Conservation (phyloP, 2,888 invertebrate species). For the Cataglyphis livida region DNA sequence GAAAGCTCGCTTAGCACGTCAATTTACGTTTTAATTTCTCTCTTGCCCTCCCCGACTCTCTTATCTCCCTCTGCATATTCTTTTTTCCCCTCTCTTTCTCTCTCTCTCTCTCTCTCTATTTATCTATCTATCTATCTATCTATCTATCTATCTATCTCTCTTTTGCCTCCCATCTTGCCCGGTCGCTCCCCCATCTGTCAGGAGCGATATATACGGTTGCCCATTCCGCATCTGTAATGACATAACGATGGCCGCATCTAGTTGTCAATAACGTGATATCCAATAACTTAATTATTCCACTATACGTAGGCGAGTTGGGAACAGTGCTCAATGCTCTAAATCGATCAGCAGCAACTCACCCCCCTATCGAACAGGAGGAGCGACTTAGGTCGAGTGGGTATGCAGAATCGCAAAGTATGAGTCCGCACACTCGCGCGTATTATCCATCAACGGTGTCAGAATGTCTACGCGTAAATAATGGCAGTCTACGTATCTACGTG, state of each 20-base stretch:
- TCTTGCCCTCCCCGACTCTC: constrained; percentile 34
- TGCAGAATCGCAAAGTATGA: constrained; percentile 37
- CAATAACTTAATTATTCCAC: constrained; percentile 54
- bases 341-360: constrained; percentile 22
- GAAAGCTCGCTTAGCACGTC: constrained; percentile 46
- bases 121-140: too few relatives aligned
- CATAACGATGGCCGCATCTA: constrained; percentile 48
- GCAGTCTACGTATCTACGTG: constrained; percentile 16
- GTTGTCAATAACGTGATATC: constrained; percentile 50
- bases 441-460: constrained; percentile 30
- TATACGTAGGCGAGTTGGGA: constrained; percentile 36
- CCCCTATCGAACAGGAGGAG: constrained; percentile 28
- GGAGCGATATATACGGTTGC: constrained; percentile 22
- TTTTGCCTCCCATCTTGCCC: not conserved
- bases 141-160: too few relatives aligned
- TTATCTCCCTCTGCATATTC: not conserved
- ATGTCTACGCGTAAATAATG: constrained; percentile 24
- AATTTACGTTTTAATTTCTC: constrained; percentile 53
- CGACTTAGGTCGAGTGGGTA: constrained; percentile 29
- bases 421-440: not conserved
- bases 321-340: constrained; percentile 23
- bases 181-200: constrained; percentile 25
- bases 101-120: not conserved
- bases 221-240: constrained; percentile 45
- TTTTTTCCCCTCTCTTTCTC: not conserved